Percentiles rank a stretch among this genome's conserved stretches.
phyloP scores from a whole-genome alignment of 2,113 vertebrate species.

The Excalfactoria chinensis region DNA sequence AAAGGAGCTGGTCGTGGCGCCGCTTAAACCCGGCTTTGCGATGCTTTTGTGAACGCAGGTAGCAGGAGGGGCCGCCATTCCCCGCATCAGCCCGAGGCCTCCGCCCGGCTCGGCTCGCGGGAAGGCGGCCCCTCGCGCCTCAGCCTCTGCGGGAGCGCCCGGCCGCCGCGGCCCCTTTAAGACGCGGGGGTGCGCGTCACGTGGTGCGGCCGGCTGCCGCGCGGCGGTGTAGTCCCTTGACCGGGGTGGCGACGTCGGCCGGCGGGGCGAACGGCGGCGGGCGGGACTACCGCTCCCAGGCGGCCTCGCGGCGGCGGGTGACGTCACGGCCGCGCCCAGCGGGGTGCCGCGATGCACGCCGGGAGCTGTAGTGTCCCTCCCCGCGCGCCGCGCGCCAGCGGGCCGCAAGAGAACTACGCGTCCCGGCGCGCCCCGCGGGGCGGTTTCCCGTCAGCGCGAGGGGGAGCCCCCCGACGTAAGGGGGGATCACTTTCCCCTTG shows the following conservation, averaged over 20 bases:
- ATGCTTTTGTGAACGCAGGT: no score
- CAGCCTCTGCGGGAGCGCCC: rapidly evolving
- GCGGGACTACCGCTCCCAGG: constrained; percentile 52
- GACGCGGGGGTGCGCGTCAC: background rate
- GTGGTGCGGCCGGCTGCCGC: background rate
- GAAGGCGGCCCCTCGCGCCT: rapidly evolving
- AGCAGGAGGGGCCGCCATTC: background rate
- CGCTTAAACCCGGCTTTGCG: background rate
- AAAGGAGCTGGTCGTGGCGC: background rate
- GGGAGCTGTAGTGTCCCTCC: background rate
- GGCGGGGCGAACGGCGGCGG: background rate
- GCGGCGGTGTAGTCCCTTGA: constrained; percentile 34
- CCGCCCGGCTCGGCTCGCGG: background rate
- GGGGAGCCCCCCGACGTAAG: constrained; percentile 78
- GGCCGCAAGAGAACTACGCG: rapidly evolving
- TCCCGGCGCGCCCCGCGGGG: constrained; percentile 37
- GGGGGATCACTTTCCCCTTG: constrained; percentile 84
- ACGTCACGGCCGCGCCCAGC: background rate
- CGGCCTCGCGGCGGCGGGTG: background rate
- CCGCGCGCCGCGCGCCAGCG: rapidly evolving
- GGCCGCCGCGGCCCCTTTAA: constrained; percentile 32
- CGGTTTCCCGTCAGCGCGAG: constrained; percentile 58
- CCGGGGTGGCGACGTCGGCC: background rate
- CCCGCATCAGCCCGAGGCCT: background rate
- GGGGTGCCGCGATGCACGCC: background rate